Base-by-base conservation (phyloP, 2,113 vertebrate genomes). In the Hepsetus odoe region DNA sequence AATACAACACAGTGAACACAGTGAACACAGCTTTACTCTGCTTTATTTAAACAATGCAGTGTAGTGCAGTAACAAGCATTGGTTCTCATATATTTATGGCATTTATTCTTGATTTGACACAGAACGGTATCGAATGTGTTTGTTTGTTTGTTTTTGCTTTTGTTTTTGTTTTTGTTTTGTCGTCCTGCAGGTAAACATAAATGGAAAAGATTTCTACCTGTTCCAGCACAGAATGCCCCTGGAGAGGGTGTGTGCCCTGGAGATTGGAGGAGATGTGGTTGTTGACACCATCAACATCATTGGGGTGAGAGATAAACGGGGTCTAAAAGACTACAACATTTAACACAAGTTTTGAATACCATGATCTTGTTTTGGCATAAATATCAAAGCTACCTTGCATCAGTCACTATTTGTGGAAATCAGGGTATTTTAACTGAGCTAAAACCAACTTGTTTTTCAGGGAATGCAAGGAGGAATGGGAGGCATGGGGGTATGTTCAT, bases 281-380 rank as follows among this genome's bases (percentile, higher is more conserved):
- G 85, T 96, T 38, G 90, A 94, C 30, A 93, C 77, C 0, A 89
- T 96, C 64, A 96, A 92, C 55, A 65, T 95, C 77, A 89, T 95
- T 0, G 95, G 95, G 59, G 92, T 92, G 81, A 90, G 87, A 10
- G 26, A 24, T 35, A 38, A 20, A 55, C 13, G 1, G 6, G 5
- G 4, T 32, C 22, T n/a, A 13, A 14, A 35, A 28, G 56, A 20
- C 4, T 22, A 44, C 35, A 16, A 18, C 46, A 33, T 4, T 10
- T 7, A 32, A 32, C 30, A 55, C 42, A 3, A 35, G 16, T 4
- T 18, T 59, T 11, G 20, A n/a, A n/a, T n/a, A n/a, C n/a, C n/a
- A 42, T 11, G 9, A 11, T 42, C 40, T 58, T 28, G 55, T 2
- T 58, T 58, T 56, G 24, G 3, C 30, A 14, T 28, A 26, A 6